phyloP scores from a whole-genome alignment of 2,888 invertebrate genomes.

The Watsonalla binaria region DNA sequence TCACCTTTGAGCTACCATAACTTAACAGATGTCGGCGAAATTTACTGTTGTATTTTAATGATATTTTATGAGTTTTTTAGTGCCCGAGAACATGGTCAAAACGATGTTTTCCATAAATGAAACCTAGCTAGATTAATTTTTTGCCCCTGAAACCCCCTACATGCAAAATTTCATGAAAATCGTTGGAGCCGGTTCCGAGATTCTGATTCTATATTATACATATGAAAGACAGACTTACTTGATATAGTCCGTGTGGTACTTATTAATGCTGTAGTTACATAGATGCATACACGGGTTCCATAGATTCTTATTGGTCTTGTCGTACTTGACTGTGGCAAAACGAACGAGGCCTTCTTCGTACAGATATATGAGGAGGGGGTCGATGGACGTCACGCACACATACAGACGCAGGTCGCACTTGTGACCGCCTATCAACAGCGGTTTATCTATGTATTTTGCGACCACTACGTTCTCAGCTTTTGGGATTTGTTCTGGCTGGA shows the following conservation, averaged over 20 bases:
- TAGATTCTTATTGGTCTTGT: slow-evolving; percentile 92
- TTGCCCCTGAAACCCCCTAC: too few relatives aligned
- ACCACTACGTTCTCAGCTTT: slow-evolving; percentile 94
- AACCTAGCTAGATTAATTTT: too few relatives aligned
- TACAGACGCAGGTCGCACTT: slow-evolving; percentile 98
- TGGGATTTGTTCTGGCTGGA: slow-evolving; percentile 92
- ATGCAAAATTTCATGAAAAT: too few relatives aligned
- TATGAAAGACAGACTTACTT: slow-evolving; percentile 83
- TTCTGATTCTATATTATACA: too few relatives aligned
- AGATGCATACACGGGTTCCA: slow-evolving; percentile 98
- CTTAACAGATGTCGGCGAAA: too few relatives aligned
- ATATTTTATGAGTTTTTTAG: too few relatives aligned
- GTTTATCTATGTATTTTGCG: slow-evolving; percentile 92
- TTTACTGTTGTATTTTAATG: too few relatives aligned
- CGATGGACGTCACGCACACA: slow-evolving; percentile 95
- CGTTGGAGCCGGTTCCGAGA: too few relatives aligned
- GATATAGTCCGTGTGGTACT: slow-evolving; percentile 96
- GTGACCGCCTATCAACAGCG: slow-evolving; percentile 92
- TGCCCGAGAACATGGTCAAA: too few relatives aligned
- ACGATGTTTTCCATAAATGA: too few relatives aligned
- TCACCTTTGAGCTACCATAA: too few relatives aligned
- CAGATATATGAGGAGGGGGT: slow-evolving; percentile 95
- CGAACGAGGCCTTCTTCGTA: slow-evolving; percentile 97
- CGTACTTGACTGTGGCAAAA: slow-evolving; percentile 97
- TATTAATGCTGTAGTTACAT: slow-evolving; percentile 99